phyloP scores from a whole-genome alignment of 2,797 vertebrate species.

The Phoeniculus purpureus region DNA sequence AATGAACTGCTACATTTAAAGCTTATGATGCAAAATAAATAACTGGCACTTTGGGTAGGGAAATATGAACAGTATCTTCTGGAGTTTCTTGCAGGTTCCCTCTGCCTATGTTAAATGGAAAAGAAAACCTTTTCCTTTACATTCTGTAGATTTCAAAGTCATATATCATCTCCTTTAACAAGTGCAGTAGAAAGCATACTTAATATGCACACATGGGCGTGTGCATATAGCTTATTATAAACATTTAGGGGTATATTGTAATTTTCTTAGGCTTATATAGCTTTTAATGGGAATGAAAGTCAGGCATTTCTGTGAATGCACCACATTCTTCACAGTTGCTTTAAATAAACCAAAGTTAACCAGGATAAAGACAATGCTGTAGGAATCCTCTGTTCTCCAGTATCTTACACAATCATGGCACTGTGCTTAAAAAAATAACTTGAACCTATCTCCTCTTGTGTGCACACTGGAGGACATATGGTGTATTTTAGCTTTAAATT shows the following conservation, averaged over 20 bases:
- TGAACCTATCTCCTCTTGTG: constrained; percentile 40
- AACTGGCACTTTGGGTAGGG: background rate
- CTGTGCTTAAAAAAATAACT: constrained; percentile 21
- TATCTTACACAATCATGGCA: background rate
- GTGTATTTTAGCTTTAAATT: constrained; percentile 74
- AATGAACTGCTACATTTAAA: background rate
- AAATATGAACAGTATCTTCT: background rate
- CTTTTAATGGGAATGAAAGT: constrained; percentile 10
- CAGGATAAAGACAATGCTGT: background rate
- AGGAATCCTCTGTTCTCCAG: background rate
- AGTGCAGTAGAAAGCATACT: background rate
- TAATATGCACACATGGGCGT: constrained; percentile 8
- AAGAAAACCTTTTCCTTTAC: background rate
- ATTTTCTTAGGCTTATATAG: constrained; percentile 20
- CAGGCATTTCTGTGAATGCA: background rate
- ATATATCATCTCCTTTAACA: background rate
- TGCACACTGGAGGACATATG: constrained; percentile 68
- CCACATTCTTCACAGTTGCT: background rate
- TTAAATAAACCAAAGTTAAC: background rate
- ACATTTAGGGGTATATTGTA: constrained; percentile 2
- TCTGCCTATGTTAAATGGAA: background rate
- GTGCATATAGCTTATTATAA: background rate
- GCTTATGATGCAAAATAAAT: background rate
- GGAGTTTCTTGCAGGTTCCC: background rate
- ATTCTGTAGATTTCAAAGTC: background rate